A percentile compares a stretch with the other conserved stretches of the same genome.
phyloP scores from a whole-genome alignment of 2,113 vertebrate species.

The Menura novaehollandiae region DNA sequence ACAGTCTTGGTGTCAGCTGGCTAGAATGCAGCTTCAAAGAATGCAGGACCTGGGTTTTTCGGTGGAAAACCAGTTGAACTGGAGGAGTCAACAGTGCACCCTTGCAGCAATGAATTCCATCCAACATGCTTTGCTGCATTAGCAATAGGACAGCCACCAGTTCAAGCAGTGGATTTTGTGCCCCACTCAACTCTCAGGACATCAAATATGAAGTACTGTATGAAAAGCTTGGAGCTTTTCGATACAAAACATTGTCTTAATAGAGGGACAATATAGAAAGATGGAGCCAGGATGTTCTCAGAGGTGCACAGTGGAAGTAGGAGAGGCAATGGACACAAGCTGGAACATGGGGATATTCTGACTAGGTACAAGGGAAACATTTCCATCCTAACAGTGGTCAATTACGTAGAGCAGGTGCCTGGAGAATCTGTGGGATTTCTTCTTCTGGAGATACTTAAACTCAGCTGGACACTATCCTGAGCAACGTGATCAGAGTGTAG shows the following conservation, averaged over 20 bases:
- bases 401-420: not conserved
- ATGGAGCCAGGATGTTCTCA: not conserved
- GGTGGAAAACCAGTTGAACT: not conserved
- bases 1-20: not conserved
- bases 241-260: not conserved
- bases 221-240: not conserved
- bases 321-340: fast-evolving
- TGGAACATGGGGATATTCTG: not conserved
- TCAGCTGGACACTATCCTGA: not conserved
- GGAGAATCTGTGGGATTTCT: not conserved
- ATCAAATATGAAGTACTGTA: not conserved
- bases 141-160: not conserved
- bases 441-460: not conserved
- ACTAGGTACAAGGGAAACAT: not conserved
- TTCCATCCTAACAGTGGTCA: not conserved
- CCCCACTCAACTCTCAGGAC: not conserved
- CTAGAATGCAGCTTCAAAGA: not conserved
- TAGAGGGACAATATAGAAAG: not conserved
- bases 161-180: not conserved
- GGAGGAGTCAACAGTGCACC: not conserved
- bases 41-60: not conserved
- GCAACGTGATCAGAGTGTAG: not conserved
- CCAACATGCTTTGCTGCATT: not conserved
- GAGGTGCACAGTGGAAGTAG: not conserved
- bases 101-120: not conserved